These are phyloP conservation scores for Lacerta agilis DNA, from an alignment of 2,797 vertebrate species.

Conservation along the genomic window DNA sequence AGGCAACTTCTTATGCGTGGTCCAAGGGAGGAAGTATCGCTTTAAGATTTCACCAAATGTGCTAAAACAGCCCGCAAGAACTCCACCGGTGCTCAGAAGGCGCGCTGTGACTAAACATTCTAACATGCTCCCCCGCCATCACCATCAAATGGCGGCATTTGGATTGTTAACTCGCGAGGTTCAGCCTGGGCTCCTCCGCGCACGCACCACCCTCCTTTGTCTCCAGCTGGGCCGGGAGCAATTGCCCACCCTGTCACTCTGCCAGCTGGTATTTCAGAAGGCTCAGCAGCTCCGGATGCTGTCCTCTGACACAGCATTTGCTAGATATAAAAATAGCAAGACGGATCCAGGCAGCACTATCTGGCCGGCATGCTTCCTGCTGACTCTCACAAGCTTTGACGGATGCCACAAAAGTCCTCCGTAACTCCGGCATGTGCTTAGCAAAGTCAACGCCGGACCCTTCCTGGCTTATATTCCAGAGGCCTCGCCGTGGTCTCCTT, in stretches of 20 bases:
- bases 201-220: not conserved
- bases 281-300: constrained; percentile 52
- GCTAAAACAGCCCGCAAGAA: not conserved
- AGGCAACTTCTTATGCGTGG: not conserved
- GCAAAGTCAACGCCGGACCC: constrained; percentile 7
- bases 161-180: not conserved
- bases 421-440: not conserved
- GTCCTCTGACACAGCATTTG: constrained; percentile 70
- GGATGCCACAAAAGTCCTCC: constrained; percentile 20
- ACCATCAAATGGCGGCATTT: not conserved
- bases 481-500: not conserved
- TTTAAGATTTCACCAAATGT: not conserved
- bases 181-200: not conserved
- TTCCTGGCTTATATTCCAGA: not conserved
- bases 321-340: constrained; percentile 65
- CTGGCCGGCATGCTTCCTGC: constrained; percentile 57
- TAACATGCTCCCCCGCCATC: not conserved
- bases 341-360: constrained; percentile 43
- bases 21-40: not conserved
- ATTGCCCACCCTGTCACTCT: constrained; percentile 29
- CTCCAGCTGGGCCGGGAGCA: constrained; percentile 8
- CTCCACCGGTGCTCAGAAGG: not conserved
- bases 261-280: constrained; percentile 44
- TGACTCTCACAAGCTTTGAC: constrained; percentile 46
- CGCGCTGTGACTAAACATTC: not conserved